Evolutionary conservation across 92 coral and sea anemone species (phyloP), one percentile per base, ranked within the genome.

Genomic region (Palythoa grandiflora): DNA sequence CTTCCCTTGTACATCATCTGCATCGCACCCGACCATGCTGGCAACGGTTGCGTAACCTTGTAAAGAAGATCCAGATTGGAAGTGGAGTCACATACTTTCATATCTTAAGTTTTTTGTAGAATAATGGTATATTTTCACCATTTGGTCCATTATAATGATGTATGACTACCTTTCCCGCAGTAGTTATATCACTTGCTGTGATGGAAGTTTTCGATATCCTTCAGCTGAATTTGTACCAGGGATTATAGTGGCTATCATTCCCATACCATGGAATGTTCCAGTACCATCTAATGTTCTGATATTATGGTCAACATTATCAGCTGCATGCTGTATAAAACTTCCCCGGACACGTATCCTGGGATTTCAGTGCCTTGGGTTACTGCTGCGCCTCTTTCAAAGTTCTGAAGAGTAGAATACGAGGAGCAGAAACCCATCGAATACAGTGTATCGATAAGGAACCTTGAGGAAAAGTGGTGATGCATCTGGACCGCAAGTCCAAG

Each of bases 371-470:
- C 28, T 28, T 28, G 28, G 28, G 28, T 79, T 20, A 37, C 65
- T 7, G 71, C 84, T 55, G 63, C 84, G 47, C 50, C 13, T n/a
- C 51, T 61, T 55, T 79, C 50, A 37, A 55, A 55, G 66, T 55
- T n/a, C 21, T 60, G 71, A 37, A 79, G 66, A 38, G 13, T 55
- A 38, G 50, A 35, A 60, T 66, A 40, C 37, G 71, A 60, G 36
- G 71, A 21, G 50, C 84, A 79, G 71, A 79, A 40, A 28, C 63
- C 71, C 52, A n/a, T 0, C 71, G 5, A 16, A 39, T 75, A 28
- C 55, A 60, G 51, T 75, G 48, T 47, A 44, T 37, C 38, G 16
- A 73, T 73, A 9, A 40, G 77, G 14, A 35, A 21, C 80, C 39
- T 8, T 21, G 77, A 73, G 7, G 15, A 15, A 16, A 20, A 12